Percentiles rank a stretch among this genome's conserved stretches.
Conservation (phyloP, 2,888 invertebrate genomes). For the Caenorhabditis panamensis region DNA sequence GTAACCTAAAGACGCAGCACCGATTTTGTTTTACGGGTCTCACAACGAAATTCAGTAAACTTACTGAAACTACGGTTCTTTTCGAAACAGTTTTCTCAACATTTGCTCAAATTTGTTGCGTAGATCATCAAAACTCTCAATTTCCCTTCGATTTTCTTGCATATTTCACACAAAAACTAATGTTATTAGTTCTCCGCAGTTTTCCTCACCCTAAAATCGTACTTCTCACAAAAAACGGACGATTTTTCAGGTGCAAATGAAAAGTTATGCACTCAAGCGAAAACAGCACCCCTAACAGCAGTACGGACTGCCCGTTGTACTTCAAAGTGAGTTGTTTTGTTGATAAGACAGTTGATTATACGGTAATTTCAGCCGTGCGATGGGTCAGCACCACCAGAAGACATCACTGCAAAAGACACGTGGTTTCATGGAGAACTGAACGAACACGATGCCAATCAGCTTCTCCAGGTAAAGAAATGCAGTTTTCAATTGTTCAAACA, state of each 20-base stretch:
- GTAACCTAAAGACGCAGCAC: not conserved
- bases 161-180: no score
- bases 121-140: no score
- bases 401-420: slow-evolving; percentile 32
- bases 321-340: slow-evolving; percentile 12
- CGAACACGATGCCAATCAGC: slow-evolving; percentile 59
- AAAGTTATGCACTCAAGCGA: slow-evolving; percentile 55
- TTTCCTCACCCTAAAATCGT: no score
- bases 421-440: slow-evolving; percentile 66
- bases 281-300: slow-evolving; percentile 55
- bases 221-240: no score
- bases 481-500: slow-evolving; percentile 8
- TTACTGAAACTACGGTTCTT: no score
- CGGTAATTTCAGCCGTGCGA: slow-evolving; percentile 38
- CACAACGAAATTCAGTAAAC: no score
- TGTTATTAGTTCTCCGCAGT: no score
- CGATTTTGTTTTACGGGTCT: not conserved
- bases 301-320: slow-evolving; percentile 29
- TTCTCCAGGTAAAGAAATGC: slow-evolving; percentile 43
- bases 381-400: slow-evolving; percentile 30
- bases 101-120: not conserved
- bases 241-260: slow-evolving; percentile 59
- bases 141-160: no score
- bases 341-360: not conserved
- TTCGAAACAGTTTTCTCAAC: not conserved